A percentile compares a stretch with the other conserved stretches of the same genome.
Evolutionary conservation across 2,797 vertebrate species (phyloP).

Genomic region (Lemur catta): DNA sequence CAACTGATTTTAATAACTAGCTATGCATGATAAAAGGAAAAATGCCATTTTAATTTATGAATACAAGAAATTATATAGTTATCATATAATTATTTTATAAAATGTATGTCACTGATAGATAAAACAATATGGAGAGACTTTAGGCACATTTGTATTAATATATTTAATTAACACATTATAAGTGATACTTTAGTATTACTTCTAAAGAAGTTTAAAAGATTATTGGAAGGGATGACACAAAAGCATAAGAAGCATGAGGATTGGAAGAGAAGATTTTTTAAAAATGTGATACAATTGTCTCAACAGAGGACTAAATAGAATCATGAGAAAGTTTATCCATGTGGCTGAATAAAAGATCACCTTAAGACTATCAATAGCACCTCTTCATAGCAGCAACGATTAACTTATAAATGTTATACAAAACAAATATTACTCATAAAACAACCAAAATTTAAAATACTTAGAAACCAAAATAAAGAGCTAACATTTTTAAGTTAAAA

Average conservation of each 20-base stretch:
- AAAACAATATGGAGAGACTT: background rate
- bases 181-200: background rate
- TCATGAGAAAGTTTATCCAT: background rate
- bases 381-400: background rate
- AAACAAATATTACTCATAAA: background rate
- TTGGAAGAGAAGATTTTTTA: background rate
- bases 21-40: background rate
- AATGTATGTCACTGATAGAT: background rate
- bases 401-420: background rate
- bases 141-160: background rate
- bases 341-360: background rate
- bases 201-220: background rate
- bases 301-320: background rate
- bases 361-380: background rate
- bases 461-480: background rate
- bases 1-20: background rate
- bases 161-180: background rate
- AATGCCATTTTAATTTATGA: background rate
- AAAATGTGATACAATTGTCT: background rate
- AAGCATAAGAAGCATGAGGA: background rate
- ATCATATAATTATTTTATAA: background rate
- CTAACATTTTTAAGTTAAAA: background rate
- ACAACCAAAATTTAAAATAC: background rate
- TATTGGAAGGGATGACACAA: background rate
- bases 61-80: background rate